Evolutionary conservation across 1,140 invertebrate species (phyloP), one percentile per base, ranked within the genome.

Genomic region (Galleria mellonella): DNA sequence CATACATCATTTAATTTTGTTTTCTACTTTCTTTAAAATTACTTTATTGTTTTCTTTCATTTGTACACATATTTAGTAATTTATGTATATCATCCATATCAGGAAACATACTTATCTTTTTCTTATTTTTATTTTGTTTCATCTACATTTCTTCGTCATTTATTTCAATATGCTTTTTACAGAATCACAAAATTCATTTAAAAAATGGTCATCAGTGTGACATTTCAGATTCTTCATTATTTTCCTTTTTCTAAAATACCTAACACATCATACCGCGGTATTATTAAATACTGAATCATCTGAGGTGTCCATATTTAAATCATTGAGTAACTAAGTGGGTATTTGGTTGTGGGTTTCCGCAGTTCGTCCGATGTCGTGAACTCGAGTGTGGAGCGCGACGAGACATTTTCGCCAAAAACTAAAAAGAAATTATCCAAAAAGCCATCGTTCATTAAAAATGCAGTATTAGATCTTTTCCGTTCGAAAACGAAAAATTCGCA

Each of bases 351-450:
- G 83, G 83, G 77, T 83, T 83, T 83, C 83, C 78, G 61, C 82
- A 87, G 86, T 72, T 82, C 82, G 51, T 75, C 83, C 41, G 79
- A 85, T 55, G 76, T 58, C 66, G 75, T 81, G 77, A 86, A 83
- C 69, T 84, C 83, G 48, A 86, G 72, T 52, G 55, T 72, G 59
- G 83, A 86, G 66, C 83, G 71, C 44, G 82, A 86, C 61, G 76
- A 84, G 52, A 76, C 81, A 37, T 81, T 79, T 62, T 86, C 84
- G 32, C 83, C 84, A 63, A 87, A 87, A 83, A 78, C 82, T 58
- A 86, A 84, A 79, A 87, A 87, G 83, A 87, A 87, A 82, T 61
- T 87, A 41, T 87, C 84, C 9, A 87, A 87, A 83, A 87, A 86
- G 57, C 79, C 86, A 27, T 87, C 86, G 45, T 87, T 87, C 66